These are phyloP conservation scores for Callosobruchus maculatus DNA, from an alignment of 2,888 invertebrate genomes.

Conservation along the genomic window DNA sequence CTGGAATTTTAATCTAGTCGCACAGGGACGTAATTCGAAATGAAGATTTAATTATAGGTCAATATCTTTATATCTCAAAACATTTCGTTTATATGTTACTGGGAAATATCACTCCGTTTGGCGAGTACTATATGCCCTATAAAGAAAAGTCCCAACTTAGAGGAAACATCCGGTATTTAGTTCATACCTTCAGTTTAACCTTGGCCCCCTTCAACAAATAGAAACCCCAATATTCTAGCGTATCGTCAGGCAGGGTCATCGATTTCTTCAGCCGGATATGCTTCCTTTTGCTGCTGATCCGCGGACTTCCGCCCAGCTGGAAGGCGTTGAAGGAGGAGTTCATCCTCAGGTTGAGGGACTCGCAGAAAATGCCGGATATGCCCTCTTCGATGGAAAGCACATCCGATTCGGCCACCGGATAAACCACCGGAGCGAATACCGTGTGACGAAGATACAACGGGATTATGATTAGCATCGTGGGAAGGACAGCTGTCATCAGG, in stretches of 20 bases:
- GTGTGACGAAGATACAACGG: slow-evolving; percentile 75
- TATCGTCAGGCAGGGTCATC: slow-evolving; percentile 79
- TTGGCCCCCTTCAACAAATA: slow-evolving; percentile 75
- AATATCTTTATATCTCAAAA: no score
- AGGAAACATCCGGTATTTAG: no score
- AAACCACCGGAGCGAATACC: slow-evolving; percentile 72
- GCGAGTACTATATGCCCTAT: no score
- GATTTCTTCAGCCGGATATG: slow-evolving; percentile 77
- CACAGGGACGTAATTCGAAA: no score
- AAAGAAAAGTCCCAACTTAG: no score
- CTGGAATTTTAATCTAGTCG: no score
- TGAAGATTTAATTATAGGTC: no score
- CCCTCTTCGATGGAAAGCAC: slow-evolving; percentile 79
- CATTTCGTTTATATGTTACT: no score
- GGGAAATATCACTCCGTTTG: no score
- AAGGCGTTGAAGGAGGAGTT: slow-evolving; percentile 58
- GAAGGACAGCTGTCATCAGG: slow-evolving; percentile 69
- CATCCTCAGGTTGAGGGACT: slow-evolving; percentile 75
- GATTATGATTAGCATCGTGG: slow-evolving; percentile 69
- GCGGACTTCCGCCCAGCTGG: slow-evolving; percentile 54
- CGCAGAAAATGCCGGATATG: slow-evolving; percentile 78
- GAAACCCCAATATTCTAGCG: slow-evolving; percentile 86
- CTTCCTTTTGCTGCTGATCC: slow-evolving; percentile 64
- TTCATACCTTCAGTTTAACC: slow-evolving; percentile 60
- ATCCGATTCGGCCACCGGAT: slow-evolving; percentile 79